Evolutionary conservation across 2,888 invertebrate genomes (phyloP).

Genomic region (Latrodectus elegans): DNA sequence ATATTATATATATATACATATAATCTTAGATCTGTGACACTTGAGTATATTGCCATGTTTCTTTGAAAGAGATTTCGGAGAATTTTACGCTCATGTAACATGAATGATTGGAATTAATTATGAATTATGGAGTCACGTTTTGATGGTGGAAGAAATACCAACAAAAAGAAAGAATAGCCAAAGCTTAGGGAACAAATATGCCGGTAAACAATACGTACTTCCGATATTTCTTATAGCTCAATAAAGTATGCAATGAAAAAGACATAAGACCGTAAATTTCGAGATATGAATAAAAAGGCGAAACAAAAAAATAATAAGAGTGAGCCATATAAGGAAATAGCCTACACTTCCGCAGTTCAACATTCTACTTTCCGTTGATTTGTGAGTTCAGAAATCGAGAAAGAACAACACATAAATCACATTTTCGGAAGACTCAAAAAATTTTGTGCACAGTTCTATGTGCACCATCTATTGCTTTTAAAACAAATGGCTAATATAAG

Average conservation of each 20-base stretch:
- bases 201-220: not conserved
- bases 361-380: not conserved
- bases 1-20: too few species aligned
- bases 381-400: not conserved
- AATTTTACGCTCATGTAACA: too few species aligned
- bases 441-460: slow-evolving; percentile 15
- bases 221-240: slow-evolving; percentile 2
- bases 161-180: too few species aligned
- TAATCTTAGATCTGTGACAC: too few species aligned
- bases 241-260: not conserved
- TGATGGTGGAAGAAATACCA: too few species aligned
- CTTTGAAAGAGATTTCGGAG: too few species aligned
- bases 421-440: not conserved
- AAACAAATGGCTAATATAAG: slow-evolving; percentile 51
- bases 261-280: not conserved
- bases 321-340: not conserved
- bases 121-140: too few species aligned
- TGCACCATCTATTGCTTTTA: slow-evolving; percentile 39
- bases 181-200: not conserved
- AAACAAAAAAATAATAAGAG: not conserved
- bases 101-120: too few species aligned
- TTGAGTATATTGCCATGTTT: too few species aligned
- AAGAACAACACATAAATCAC: slow-evolving; percentile 1
- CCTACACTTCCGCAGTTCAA: not conserved
- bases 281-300: not conserved